Percentiles rank a stretch among this genome's conserved stretches.
Conservation (phyloP, 2,113 vertebrate genomes). For the Cariama cristata region DNA sequence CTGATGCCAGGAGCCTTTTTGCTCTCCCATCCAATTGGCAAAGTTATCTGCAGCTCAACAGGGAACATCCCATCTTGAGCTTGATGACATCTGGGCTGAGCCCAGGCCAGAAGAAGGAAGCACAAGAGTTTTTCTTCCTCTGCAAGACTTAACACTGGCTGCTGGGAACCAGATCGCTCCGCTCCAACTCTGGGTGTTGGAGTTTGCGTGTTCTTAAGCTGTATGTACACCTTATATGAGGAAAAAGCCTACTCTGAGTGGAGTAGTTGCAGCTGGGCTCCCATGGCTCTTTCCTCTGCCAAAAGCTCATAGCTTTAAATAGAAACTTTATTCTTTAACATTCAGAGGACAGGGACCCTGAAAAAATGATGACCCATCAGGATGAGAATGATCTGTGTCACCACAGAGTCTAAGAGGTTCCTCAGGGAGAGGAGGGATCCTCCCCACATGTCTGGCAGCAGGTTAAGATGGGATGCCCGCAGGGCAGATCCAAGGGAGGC, state of each 20-base stretch:
- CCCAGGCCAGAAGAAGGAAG: background rate
- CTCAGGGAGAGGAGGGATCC: background rate
- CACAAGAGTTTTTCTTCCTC: background rate
- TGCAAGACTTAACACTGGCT: background rate
- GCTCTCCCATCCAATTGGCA: background rate
- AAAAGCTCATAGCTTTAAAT: background rate
- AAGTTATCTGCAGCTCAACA: background rate
- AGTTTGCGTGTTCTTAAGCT: background rate
- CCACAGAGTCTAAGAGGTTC: background rate
- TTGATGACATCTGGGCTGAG: background rate
- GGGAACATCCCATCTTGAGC: background rate
- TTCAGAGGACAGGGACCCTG: background rate
- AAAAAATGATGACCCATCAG: background rate
- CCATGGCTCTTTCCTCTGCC: background rate
- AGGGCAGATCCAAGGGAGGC: background rate
- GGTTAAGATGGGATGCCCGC: fast-evolving
- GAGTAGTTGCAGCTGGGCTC: background rate
- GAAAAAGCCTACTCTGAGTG: background rate
- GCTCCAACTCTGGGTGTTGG: background rate
- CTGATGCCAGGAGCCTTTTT: background rate
- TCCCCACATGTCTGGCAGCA: fast-evolving
- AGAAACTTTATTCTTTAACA: background rate
- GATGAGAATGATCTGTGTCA: background rate
- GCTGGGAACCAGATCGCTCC: background rate
- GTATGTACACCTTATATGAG: background rate